These are phyloP conservation scores for Amphiprion ocellaris DNA, from an alignment of 2,113 vertebrate species.

Conservation along the genomic window DNA sequence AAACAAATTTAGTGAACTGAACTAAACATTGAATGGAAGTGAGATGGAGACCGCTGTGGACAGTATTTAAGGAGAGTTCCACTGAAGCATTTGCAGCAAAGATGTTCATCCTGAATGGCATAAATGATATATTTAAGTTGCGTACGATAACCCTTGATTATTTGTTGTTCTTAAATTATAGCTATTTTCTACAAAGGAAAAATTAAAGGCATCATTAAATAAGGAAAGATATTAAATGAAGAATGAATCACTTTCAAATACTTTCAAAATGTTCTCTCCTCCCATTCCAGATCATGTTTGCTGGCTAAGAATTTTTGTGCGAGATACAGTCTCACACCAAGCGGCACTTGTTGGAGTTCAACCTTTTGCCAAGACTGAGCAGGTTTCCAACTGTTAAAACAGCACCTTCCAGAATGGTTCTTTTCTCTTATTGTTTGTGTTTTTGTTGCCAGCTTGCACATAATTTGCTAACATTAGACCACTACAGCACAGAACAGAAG, in stretches of 20 bases:
- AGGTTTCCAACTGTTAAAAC: constrained; percentile 6
- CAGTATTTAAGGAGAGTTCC: no score
- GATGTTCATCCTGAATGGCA: neutral
- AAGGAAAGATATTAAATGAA: neutral
- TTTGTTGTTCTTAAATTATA: no score
- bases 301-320: neutral
- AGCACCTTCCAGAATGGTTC: neutral
- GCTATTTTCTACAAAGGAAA: no score
- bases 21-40: neutral
- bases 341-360: neutral
- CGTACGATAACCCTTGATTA: no score
- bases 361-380: constrained; percentile 7
- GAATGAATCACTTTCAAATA: neutral
- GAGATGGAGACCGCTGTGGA: neutral
- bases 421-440: constrained; percentile 14
- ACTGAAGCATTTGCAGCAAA: neutral
- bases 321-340: constrained; percentile 10
- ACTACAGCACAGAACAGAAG: neutral
- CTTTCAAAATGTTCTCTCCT: neutral
- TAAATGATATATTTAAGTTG: neutral
- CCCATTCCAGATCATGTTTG: neutral
- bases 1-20: neutral
- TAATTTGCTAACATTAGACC: neutral
- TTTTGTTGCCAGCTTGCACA: constrained; percentile 18
- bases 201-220: no score